Base-by-base conservation (phyloP, 2,113 vertebrate genomes). In the Sula dactylatra region DNA sequence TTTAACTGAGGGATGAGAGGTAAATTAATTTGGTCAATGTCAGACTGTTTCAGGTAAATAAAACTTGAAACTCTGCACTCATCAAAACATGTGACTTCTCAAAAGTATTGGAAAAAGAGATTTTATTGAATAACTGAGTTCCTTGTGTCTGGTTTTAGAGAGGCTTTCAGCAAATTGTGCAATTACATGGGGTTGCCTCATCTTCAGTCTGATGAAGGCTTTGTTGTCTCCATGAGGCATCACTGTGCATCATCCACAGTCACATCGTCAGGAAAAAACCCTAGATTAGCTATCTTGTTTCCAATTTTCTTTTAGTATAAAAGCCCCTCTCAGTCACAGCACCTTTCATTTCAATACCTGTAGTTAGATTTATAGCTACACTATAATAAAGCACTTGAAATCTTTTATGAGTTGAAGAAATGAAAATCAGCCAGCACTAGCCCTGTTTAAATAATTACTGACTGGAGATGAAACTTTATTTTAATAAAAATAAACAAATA, bases 251-350 rank as follows among this genome's bases (percentile, higher is more conserved):
- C 16, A 45, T 31, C 42, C 6, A 66, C 6, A 42, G 16, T 1
- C 13, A 52, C 0, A 2, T 10, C 3, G 1, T 22, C 17, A 88
- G 29, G 36, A 27, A 62, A 72, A 59, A 40, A 2, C 0, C 4
- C 4, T 54, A 49, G 6, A 58, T 87, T 72, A 93, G 26, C 42
- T 70, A 36, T 14, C 14, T 14, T 73, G 44, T 62, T 92, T 73
- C 40, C 16, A 54, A 24, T 64, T 78, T 78, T 86, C 27, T 74
- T 79, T 67, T 29, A 55, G 17, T 54, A 34, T 54, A 67, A 87
- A 36, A 76, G 11, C 6, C 20, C 5, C 27, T 55, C 32, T 50
- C 45, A 52, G 16, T 44, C 34, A 61, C 24, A 86, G 13, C 5
- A 64, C 4, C 18, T 83, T 90, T 90, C 24, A 44, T 78, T 92